Conservation (phyloP, 1,140 invertebrate species). For the Drosophila bipectinata region DNA sequence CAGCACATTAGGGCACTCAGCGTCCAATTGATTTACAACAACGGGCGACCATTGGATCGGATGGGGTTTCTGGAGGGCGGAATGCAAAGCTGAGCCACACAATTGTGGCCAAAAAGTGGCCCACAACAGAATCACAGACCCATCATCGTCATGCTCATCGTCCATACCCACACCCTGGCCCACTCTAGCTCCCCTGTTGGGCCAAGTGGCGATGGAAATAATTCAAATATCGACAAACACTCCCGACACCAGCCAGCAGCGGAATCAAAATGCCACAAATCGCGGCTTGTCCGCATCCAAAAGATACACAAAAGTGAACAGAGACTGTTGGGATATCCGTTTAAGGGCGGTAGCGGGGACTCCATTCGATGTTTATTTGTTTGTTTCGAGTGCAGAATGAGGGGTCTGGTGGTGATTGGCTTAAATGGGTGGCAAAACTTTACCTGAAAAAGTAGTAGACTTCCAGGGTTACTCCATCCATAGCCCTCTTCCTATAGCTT, state of each 20-base stretch:
- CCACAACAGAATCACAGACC: conserved; percentile 38
- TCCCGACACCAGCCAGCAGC: conserved; percentile 26
- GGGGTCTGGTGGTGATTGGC: background rate
- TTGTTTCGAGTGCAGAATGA: conserved; percentile 33
- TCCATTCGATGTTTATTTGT: conserved; percentile 55
- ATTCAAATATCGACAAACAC: conserved; percentile 76
- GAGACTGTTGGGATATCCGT: conserved; percentile 4
- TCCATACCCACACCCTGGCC: conserved; percentile 1
- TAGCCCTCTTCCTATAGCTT: background rate
- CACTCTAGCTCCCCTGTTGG: conserved; percentile 1
- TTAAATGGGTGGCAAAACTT: background rate
- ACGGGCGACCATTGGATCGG: conserved; percentile 19
- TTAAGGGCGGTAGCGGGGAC: background rate
- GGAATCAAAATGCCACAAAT: conserved; percentile 58
- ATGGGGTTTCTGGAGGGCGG: conserved; percentile 2
- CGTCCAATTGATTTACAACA: conserved; percentile 70
- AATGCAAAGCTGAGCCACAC: conserved; percentile 38
- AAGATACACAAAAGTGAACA: conserved; percentile 55
- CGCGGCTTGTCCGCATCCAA: conserved; percentile 47
- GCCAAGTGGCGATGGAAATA: conserved; percentile 69
- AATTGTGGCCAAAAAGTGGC: conserved; percentile 75
- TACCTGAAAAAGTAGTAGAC: background rate
- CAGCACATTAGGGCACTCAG: conserved; percentile 73
- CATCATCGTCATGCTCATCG: conserved; percentile 9
- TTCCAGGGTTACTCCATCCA: background rate